Base-by-base conservation (phyloP, 2,888 invertebrate genomes). In the Eilema depressum region DNA sequence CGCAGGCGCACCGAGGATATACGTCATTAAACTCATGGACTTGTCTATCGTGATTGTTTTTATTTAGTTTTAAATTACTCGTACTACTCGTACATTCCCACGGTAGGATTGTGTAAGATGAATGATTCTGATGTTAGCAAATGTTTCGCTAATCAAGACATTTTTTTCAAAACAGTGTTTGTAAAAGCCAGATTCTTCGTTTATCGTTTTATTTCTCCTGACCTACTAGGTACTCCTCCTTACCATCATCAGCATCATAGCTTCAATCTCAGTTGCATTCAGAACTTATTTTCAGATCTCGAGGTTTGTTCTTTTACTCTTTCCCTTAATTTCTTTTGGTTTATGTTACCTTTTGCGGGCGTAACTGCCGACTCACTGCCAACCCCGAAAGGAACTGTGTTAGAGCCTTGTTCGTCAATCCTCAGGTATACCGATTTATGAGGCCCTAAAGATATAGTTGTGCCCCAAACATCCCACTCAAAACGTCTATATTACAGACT, bases 1-100 rank as follows among this genome's bases (percentile, higher is more conserved):
- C 65, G 76, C 57, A 56, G 66, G 62, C 68, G 72, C 68, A 60
- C 59, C 30, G 62, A 60, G 82, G 70, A 73, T 68, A 70, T 37
- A 73, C 76, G 73, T 79, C 73, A 76, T 63, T 70, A 61, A 47
- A 57, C 26, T 62, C 67, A 71, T 67, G 67, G 71, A 67, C 67
- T 59, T 63, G 68, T 70, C 8, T 53, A 70, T 63, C 63, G 61
- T 56, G 11, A 20, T 63, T 65, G 56, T 59, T 69, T 74, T 67
- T 69, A 33, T 67, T 64, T 47, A 23, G 41, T 53, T 63, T 62
- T 37, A 68, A 57, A 69, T 71, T 59, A 25, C 23, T 37, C 25
- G 33, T 41, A 63, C 8, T 47, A n/a, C n/a, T n/a, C n/a, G n/a
- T n/a, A 28, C 59, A 12, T 69, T 69, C 69, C 64, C 69, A 69